Conservation (phyloP, 2,888 invertebrate genomes). For the Mesopsocus fuscifrons region DNA sequence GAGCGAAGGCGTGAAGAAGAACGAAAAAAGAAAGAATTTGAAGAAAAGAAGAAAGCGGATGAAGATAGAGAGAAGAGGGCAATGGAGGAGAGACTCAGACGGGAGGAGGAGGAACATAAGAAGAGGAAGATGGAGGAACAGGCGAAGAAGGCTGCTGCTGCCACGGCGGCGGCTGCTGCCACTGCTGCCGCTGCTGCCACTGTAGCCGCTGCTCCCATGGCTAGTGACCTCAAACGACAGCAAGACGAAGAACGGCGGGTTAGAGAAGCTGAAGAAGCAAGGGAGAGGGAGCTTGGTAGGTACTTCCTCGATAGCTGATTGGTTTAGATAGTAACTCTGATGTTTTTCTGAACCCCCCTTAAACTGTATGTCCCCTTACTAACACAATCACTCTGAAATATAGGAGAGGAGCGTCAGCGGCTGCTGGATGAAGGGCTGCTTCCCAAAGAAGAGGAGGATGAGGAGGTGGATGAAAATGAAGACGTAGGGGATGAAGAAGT, state of each 20-base stretch:
- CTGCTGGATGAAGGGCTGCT: slow-evolving; percentile 25
- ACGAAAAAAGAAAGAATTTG: slow-evolving; percentile 15
- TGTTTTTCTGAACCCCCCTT: too few species aligned
- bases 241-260: not conserved
- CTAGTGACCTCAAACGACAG: not conserved
- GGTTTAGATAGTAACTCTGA: too few species aligned
- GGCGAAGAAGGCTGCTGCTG: not conserved
- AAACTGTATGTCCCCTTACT: too few species aligned
- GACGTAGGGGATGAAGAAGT: slow-evolving; percentile 37
- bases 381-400: too few species aligned
- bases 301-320: not conserved
- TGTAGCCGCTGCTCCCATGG: not conserved
- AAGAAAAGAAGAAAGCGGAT: slow-evolving; percentile 2
- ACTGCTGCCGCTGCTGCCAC: slow-evolving; percentile 1
- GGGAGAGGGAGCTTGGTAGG: not conserved
- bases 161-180: not conserved
- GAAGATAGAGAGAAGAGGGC: slow-evolving; percentile 12
- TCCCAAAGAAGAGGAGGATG: slow-evolving; percentile 23
- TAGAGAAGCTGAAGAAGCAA: not conserved
- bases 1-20: slow-evolving; percentile 14
- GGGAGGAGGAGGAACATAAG: slow-evolving; percentile 12
- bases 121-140: slow-evolving; percentile 4
- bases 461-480: slow-evolving; percentile 19
- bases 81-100: slow-evolving; percentile 13
- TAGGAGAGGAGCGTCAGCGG: slow-evolving; percentile 22